Conservation (phyloP, 2,888 invertebrate genomes). For the Frankliniella fusca region DNA sequence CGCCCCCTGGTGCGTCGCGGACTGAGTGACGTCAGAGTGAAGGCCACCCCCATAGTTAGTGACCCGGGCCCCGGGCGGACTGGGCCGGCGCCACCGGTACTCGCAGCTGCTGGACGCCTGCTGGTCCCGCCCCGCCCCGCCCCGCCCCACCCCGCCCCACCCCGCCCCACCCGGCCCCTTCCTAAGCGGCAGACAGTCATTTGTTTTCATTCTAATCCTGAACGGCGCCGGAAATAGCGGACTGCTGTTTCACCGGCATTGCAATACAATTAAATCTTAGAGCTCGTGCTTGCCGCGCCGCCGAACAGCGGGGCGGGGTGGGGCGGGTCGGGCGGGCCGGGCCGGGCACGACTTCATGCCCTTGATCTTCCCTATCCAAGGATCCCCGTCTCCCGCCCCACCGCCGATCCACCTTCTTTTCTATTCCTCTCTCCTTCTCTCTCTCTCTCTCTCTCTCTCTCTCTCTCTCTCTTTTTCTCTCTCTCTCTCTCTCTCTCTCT, state of each 20-base stretch:
- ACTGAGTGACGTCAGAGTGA: neutral
- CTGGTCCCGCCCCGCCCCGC: neutral
- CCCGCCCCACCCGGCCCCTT: neutral
- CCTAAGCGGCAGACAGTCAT: neutral
- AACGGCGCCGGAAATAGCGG: neutral
- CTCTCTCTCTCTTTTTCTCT: conserved; percentile 8
- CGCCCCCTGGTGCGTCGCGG: neutral
- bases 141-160: neutral
- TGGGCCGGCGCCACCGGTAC: neutral
- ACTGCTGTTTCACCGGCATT: too few relatives aligned
- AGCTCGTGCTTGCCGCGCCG: neutral
- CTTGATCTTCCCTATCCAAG: neutral
- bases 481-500: conserved; percentile 14
- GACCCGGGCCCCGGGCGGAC: neutral
- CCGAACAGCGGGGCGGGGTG: neutral
- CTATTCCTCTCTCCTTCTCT: neutral
- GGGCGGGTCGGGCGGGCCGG: neutral
- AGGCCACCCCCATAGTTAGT: neutral
- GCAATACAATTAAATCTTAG: neutral
- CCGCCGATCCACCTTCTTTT: neutral
- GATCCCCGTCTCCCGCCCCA: neutral
- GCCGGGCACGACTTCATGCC: neutral
- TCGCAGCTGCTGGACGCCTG: neutral
- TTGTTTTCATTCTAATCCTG: neutral
- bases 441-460: neutral